Percentiles rank a stretch among this genome's conserved stretches.
These are phyloP conservation scores for Notodonta ziczac DNA, from an alignment of 2,888 invertebrate species.

Conservation along the genomic window DNA sequence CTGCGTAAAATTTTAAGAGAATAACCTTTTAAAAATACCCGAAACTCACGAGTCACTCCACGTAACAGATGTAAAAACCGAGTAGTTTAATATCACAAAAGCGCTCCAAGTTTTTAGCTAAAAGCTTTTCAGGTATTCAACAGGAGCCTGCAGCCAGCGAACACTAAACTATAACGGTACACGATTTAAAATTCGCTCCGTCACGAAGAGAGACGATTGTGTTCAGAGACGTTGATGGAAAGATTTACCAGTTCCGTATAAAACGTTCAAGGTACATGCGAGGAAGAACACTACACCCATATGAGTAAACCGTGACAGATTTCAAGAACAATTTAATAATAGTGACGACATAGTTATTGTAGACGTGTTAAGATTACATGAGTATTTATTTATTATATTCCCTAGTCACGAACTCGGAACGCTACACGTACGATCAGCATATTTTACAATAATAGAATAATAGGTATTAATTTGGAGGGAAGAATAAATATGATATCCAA, in stretches of 20 bases:
- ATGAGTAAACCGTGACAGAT: constrained; percentile 27
- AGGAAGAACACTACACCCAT: background rate
- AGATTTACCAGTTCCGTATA: background rate
- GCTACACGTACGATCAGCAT: constrained; percentile 49
- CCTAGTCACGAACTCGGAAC: constrained; percentile 67
- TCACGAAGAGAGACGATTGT: constrained; percentile 50
- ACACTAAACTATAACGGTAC: constrained; percentile 56
- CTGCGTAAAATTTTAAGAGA: constrained; percentile 19
- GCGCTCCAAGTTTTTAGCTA: constrained; percentile 41
- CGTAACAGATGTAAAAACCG: constrained; percentile 43
- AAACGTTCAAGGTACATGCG: background rate
- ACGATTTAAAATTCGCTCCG: constrained; percentile 50
- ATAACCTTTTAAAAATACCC: constrained; percentile 26
- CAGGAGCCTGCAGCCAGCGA: constrained; percentile 37
- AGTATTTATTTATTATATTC: constrained; percentile 50
- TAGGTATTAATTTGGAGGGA: too few relatives aligned
- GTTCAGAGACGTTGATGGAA: constrained; percentile 25
- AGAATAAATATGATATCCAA: too few relatives aligned
- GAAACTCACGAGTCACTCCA: constrained; percentile 36
- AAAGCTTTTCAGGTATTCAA: constrained; percentile 49
- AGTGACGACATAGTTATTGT: constrained; percentile 43
- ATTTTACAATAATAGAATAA: constrained; percentile 34
- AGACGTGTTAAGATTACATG: constrained; percentile 64
- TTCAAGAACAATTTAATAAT: constrained; percentile 47
- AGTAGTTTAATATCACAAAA: constrained; percentile 53